Base-by-base conservation (phyloP, 2,797 vertebrate genomes). In the Melanotaenia pygmaea region DNA sequence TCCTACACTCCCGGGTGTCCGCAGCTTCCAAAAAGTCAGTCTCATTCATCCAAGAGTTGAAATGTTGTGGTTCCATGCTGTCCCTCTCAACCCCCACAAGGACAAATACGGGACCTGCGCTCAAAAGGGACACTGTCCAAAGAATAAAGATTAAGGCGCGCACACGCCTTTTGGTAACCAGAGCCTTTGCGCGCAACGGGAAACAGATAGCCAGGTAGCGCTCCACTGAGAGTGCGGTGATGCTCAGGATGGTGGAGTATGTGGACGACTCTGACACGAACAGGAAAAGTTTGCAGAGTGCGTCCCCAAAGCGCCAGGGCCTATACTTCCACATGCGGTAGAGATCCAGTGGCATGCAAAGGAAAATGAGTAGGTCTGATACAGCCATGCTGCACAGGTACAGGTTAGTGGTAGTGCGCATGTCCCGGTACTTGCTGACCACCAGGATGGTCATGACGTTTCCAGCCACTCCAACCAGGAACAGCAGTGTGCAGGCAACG, bases 331-430 rank as follows among this genome's bases (percentile, higher is more conserved):
- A 99, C 88, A 99, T 96, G 62, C 97, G 95, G 74, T 97, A 97
- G 38, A 99, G 94, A 88, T 99, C 98, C 54, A 99, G 93, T 0
- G 98, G 98, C 97, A 99, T 97, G 76, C 98, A 99, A 58, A 98
- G 91, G 81, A 99, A 98, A 83, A 99, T 98, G 43, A 99, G 94
- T 61, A 99, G 90, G 92, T 99, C 98, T 0, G 98, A 99, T 56
- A 98, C 95, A 5, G 98, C 98, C 98, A 99, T 98, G 93, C 97
- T 99, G 81, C 96, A 98, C 79, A 99, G 92, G 93, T 99, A 99
- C 60, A 99, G 91, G 92, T 99, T 99, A 77, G 97, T 99, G 74
- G 98, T 99, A 37, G 97, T 98, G 82, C 96, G 96, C 96, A 99
- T 96, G 90, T 97, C 96, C 72, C 96, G 95, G 91, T 96, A 98